Base-by-base conservation (phyloP, 2,888 invertebrate species). In the Pachycephus smyrnensis region DNA sequence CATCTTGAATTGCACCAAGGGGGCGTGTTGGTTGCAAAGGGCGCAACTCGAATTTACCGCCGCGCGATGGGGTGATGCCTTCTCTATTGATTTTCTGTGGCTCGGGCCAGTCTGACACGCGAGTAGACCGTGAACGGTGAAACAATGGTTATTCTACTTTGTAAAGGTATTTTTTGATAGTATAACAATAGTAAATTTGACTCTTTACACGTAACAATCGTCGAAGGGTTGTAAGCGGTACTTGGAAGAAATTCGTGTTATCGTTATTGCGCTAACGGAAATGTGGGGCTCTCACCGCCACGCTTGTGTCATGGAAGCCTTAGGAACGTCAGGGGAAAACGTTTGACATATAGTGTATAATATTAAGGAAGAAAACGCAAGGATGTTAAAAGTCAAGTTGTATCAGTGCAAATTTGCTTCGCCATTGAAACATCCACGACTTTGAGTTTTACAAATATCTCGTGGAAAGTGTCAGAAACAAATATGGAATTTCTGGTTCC, bases 131-230 rank as follows among this genome's bases (percentile, higher is more conserved):
- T 81, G 76, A 80, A 81, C 78, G 79, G 68, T 74, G 73, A 77
- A 82, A 80, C 82, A 81, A 88, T 89, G 89, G 89, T 89, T 80
- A 86, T 89, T 79, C 84, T 88, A 81, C 83, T 89, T 78, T 87
- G 84, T 78, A 88, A 88, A 89, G 89, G 89, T 89, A 88, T 77
- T 78, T 76, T 33, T 71, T 71, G 12, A 23, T 9, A 55, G 55
- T 55, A 23, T 55, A 9, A 55, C 9, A 1, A 23, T 9, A 23
- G 23, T 55, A 23, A 55, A 55, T 9, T 55, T 55, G 9, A 55
- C 9, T 23, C 3, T 55, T 55, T 23, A 55, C 23, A 3, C 2
- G 55, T 55, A 55, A 55, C 23, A 9, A 23, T 55, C 23, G 23
- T 9, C 23, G 6, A 23, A 55, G 55, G 55, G 9, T 23, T 1